Percentiles rank a stretch among this genome's conserved stretches.
Evolutionary conservation across 2,113 vertebrate genomes (phyloP).

Genomic region (Anolis sagrei): DNA sequence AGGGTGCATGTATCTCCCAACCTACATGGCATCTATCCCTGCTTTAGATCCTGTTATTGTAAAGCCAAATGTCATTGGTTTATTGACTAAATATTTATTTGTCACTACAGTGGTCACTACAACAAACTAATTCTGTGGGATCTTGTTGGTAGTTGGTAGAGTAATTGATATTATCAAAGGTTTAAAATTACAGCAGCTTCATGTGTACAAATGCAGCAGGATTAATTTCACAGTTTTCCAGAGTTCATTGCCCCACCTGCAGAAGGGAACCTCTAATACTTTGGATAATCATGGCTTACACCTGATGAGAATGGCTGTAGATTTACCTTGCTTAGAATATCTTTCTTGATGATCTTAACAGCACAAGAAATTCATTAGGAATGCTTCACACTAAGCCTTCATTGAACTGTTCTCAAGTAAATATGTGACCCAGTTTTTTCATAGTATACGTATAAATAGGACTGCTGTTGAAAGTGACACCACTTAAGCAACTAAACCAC

Average conservation of each 20-base stretch:
- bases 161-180: background rate
- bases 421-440: background rate
- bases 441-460: background rate
- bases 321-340: background rate
- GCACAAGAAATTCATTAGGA: background rate
- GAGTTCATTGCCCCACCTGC: background rate
- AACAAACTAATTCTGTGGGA: background rate
- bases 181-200: background rate
- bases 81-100: constrained; percentile 26
- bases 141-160: background rate
- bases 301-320: background rate
- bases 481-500: background rate
- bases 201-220: background rate
- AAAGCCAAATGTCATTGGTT: constrained; percentile 7
- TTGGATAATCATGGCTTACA: background rate
- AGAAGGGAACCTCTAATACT: background rate
- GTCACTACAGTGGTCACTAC: constrained; percentile 26
- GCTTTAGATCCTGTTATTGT: background rate
- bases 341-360: background rate
- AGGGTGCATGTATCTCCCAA: no score
- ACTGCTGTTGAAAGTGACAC: background rate
- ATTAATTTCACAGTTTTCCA: background rate
- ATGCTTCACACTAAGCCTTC: background rate
- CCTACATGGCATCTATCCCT: no score
- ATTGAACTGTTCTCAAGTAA: background rate